A percentile compares a stretch with the other conserved stretches of the same genome.
These are phyloP conservation scores for Pterocles gutturalis DNA, from an alignment of 2,113 vertebrate genomes.

Conservation along the genomic window DNA sequence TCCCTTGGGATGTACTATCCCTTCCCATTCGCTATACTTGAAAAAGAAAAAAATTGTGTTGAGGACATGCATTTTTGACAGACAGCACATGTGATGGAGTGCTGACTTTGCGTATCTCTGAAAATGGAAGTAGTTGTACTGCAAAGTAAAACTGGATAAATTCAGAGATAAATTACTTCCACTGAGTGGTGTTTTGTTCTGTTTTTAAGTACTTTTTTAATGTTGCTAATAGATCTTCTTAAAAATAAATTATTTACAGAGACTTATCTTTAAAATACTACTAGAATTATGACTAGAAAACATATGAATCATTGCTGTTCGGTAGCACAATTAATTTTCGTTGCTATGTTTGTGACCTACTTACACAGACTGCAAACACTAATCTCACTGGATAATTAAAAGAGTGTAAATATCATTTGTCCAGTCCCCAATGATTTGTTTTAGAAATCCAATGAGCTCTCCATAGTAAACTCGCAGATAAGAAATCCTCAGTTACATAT, in stretches of 20 bases:
- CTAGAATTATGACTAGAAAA: conserved; percentile 52
- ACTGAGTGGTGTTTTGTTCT: conserved; percentile 1
- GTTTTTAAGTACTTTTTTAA: conserved; percentile 20
- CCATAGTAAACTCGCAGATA: conserved; percentile 50
- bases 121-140: background rate
- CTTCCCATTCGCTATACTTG: rapidly evolving
- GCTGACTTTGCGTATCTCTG: background rate
- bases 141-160: background rate
- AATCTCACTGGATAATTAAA: conserved; percentile 78
- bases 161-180: background rate
- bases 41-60: background rate
- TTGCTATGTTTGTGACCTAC: conserved; percentile 67
- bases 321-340: conserved; percentile 66
- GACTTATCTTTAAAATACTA: conserved; percentile 50
- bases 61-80: background rate
- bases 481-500: conserved; percentile 44
- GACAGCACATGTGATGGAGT: background rate
- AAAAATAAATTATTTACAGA: conserved; percentile 60
- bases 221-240: conserved; percentile 32
- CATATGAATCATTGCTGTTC: conserved; percentile 34
- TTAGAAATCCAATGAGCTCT: conserved; percentile 61
- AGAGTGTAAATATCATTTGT: conserved; percentile 77
- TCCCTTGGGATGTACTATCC: background rate
- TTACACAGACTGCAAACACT: conserved; percentile 66
- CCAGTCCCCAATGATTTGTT: conserved; percentile 55